A percentile compares a stretch with the other conserved stretches of the same genome.
phyloP scores from a whole-genome alignment of 2,113 vertebrate genomes.

The Calyptomena viridis region DNA sequence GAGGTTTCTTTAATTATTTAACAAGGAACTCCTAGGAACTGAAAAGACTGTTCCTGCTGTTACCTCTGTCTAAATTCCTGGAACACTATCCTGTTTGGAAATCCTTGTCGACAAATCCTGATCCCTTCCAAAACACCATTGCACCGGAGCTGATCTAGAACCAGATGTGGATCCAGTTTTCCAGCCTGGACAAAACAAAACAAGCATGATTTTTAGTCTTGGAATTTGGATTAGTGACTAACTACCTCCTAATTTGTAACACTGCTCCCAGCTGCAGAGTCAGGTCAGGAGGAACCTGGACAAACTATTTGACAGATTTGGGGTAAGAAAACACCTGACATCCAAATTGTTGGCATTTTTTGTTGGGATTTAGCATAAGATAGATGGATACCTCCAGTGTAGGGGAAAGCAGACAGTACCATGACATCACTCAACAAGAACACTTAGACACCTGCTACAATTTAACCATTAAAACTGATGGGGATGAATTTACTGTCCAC shows the following conservation, averaged over 20 bases:
- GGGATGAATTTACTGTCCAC: slow-evolving; percentile 91
- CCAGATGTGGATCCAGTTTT: slow-evolving; percentile 94
- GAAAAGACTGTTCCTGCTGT: not conserved
- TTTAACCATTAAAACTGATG: slow-evolving; percentile 97
- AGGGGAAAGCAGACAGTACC: slow-evolving; percentile 85
- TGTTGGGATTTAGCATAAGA: slow-evolving; percentile 83
- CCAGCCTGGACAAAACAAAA: slow-evolving; percentile 80
- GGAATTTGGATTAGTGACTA: not conserved
- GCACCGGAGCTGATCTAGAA: slow-evolving; percentile 94
- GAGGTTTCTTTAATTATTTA: not conserved
- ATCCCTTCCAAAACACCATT: slow-evolving; percentile 97
- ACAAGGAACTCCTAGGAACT: not conserved
- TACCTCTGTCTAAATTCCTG: slow-evolving; percentile 99
- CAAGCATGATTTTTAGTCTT: not conserved
- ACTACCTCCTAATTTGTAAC: slow-evolving; percentile 72
- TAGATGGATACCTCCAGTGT: slow-evolving; percentile 75
- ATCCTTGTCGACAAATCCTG: slow-evolving; percentile 95
- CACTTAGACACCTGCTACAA: slow-evolving; percentile 93
- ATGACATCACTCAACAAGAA: slow-evolving; percentile 92
- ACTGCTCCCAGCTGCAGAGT: slow-evolving; percentile 88
- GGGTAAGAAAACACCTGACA: slow-evolving; percentile 87
- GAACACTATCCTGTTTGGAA: slow-evolving; percentile 97
- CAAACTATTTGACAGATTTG: slow-evolving; percentile 92
- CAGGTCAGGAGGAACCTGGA: slow-evolving; percentile 85
- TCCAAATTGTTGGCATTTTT: slow-evolving; percentile 81